Evolutionary conservation across 2,888 invertebrate genomes (phyloP).

Genomic region (Notodonta dromedarius): DNA sequence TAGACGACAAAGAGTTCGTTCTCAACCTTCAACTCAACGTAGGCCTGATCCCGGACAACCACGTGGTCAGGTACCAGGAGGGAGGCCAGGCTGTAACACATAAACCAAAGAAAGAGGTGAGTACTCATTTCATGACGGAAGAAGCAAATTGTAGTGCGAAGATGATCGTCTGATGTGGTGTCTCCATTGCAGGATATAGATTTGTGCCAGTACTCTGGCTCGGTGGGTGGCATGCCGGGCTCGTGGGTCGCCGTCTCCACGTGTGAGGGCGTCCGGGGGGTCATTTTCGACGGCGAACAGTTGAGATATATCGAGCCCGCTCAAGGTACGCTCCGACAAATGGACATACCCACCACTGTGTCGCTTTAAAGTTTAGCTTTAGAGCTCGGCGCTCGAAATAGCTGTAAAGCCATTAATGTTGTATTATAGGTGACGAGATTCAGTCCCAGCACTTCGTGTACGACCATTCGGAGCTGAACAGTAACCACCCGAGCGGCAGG

Average conservation of each 20-base stretch:
- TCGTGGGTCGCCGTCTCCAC: conserved; percentile 94
- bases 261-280: conserved; percentile 89
- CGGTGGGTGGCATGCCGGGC: conserved; percentile 85
- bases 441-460: conserved; percentile 85
- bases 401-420: no score
- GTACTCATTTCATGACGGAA: no score
- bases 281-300: conserved; percentile 90
- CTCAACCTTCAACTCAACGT: conserved; percentile 89
- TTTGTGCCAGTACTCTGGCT: conserved; percentile 91
- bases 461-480: conserved; percentile 85
- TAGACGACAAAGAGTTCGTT: conserved; percentile 86
- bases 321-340: conserved; percentile 42
- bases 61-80: conserved; percentile 84
- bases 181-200: conserved; percentile 85
- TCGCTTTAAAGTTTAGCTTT: no score
- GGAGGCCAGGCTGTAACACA: conserved; percentile 78
- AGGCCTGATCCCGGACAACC: conserved; percentile 87
- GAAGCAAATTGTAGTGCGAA: no score
- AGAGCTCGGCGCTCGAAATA: no score
- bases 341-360: no score
- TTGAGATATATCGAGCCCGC: conserved; percentile 87
- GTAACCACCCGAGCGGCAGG: conserved; percentile 85
- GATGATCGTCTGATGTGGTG: not conserved
- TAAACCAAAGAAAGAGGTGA: conserved; percentile 81
- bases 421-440: conserved; percentile 58